phyloP scores from a whole-genome alignment of 2,797 vertebrate genomes.

The Acanthurus lineatus region DNA sequence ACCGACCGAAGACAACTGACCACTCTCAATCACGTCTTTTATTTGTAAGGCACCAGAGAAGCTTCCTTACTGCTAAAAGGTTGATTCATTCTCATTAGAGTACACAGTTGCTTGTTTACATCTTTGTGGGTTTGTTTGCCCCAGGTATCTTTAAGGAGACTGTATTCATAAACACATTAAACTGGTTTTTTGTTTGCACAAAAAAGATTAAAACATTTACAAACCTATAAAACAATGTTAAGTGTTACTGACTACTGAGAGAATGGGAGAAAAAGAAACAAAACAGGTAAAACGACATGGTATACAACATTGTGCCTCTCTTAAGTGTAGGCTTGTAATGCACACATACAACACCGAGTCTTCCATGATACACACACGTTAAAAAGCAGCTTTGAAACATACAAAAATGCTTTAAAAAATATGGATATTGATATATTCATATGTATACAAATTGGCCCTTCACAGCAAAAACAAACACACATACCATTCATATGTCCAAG shows the following conservation, averaged over 20 bases:
- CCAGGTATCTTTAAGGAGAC: conserved; percentile 76
- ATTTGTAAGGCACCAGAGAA: conserved; percentile 92
- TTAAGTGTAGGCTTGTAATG: conserved; percentile 77
- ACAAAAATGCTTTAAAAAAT: conserved; percentile 90
- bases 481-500: conserved; percentile 80
- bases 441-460: conserved; percentile 88
- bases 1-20: conserved; percentile 32
- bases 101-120: conserved; percentile 84
- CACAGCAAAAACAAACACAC: conserved; percentile 81
- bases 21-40: conserved; percentile 86
- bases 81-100: conserved; percentile 84
- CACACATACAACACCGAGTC: conserved; percentile 76
- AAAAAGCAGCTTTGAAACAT: conserved; percentile 89
- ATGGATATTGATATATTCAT: conserved; percentile 89
- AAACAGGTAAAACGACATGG: conserved; percentile 63
- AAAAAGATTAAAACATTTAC: conserved; percentile 82
- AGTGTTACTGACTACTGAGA: conserved; percentile 75
- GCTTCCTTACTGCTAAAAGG: conserved; percentile 90
- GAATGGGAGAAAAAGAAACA: conserved; percentile 60
- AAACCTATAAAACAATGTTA: conserved; percentile 85
- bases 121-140: conserved; percentile 59
- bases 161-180: conserved; percentile 83
- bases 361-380: conserved; percentile 81
- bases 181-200: conserved; percentile 81
- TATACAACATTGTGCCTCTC: conserved; percentile 80